Evolutionary conservation across 2,888 invertebrate genomes (phyloP), one percentile per base, ranked within the genome.

Genomic region (Parnassius smintheus): DNA sequence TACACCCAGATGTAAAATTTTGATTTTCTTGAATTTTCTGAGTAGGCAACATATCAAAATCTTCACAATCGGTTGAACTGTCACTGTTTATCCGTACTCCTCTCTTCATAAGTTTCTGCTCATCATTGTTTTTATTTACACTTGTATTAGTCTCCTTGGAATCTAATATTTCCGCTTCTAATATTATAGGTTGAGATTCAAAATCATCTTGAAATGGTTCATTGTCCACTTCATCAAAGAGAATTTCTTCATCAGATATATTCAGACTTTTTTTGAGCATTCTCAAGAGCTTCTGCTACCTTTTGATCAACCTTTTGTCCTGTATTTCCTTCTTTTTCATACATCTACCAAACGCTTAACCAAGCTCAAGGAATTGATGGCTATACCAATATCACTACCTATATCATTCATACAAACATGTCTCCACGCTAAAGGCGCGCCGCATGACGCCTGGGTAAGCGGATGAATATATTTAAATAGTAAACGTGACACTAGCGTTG

Each of bases 381-480:
- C 84, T 82, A 86, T 85, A 83, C 76, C 83, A 83, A 87, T 86
- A 85, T 87, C 86, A 88, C 86, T 84, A 83, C 75, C 82, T 82
- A 87, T 85, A 85, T 87, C 87, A 88, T 88, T 88, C 85, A 89
- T 83, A 81, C 76, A 88, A 83, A 81, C 76, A 75, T 72, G 77
- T 79, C 82, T 79, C 75, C 80, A 77, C 77, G 85, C 85, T 80
- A 86, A 86, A 85, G 86, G 75, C 78, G 82, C 88, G 75, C 89
- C 70, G 82, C 87, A 86, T 89, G 90, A 88, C 87, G 89, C 83
- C 83, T 80, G 88, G 85, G 85, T 87, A 87, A 86, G 82, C 78
- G 83, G 87, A 91, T 89, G 91, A 91, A 90, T 91, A 91, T 88
- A 91, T 91, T 91, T 91, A 90, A 91, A 90, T 91, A 91, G 90